Evolutionary conservation across 2,888 invertebrate species (phyloP).

Genomic region (Drosophila formosana): DNA sequence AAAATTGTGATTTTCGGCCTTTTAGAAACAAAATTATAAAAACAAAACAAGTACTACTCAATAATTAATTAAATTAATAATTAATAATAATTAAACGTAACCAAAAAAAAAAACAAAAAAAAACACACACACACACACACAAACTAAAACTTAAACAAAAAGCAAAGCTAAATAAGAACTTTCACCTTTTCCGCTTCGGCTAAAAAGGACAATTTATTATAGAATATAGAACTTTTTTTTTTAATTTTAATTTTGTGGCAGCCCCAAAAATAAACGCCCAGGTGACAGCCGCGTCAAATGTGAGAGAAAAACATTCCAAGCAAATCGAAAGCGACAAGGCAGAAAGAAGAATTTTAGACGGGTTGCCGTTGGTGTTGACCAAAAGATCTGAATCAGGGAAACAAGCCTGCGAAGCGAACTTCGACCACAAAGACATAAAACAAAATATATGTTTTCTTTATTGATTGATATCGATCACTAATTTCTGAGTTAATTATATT

Average conservation of each 20-base stretch:
- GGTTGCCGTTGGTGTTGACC: conserved; percentile 6
- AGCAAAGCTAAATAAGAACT: conserved; percentile 36
- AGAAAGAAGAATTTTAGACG: conserved; percentile 6
- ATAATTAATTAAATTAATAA: conserved; percentile 60
- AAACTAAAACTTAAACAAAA: conserved; percentile 1
- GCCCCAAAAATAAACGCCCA: conserved; percentile 41
- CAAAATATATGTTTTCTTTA: conserved; percentile 3
- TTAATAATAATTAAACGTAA: conserved; percentile 55
- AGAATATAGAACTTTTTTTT: conserved; percentile 26
- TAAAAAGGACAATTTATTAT: conserved; percentile 12
- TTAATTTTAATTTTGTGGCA: conserved; percentile 11
- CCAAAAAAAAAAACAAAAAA: conserved; percentile 36
- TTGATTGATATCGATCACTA: not conserved
- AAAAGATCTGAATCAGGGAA: not conserved
- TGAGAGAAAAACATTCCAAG: conserved; percentile 59
- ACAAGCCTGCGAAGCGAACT: conserved; percentile 5
- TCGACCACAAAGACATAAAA: conserved; percentile 9
- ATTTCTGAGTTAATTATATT: conserved; percentile 24
- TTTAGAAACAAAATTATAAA: conserved; percentile 81
- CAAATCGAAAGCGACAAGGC: conserved; percentile 22
- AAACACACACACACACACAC: conserved; percentile 12
- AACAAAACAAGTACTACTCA: conserved; percentile 35
- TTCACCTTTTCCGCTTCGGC: conserved; percentile 46
- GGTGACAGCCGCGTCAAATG: conserved; percentile 35
- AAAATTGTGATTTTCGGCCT: conserved; percentile 84